Base-by-base conservation (phyloP, 2,888 invertebrate genomes). In the Eilema depressum region DNA sequence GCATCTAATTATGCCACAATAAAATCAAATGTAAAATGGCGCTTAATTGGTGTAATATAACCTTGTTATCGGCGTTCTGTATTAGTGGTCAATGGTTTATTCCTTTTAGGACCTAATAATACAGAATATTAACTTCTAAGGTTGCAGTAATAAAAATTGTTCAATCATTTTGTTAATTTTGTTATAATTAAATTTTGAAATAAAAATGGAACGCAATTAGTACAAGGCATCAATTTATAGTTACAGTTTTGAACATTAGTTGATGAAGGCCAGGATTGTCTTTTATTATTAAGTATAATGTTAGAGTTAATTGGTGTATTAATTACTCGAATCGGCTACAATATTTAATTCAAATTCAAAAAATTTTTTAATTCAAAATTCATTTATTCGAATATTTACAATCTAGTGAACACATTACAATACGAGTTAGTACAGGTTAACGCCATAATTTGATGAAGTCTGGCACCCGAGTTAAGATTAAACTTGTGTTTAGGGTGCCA, bases 21-120 rank as follows among this genome's bases (percentile, higher is more conserved):
- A 91, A 89, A 89, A 83, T 82, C 84, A 85, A 88, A 85, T 88
- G 86, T 90, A 89, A 91, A 89, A 88, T 88, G 85, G 86, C 79
- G 77, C 84, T 87, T 91, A 91, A 91, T 89, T 85, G 87, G 80
- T 82, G 83, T 87, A 86, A 88, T 88, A 88, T 88, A 84, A 82
- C 85, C 88, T 90, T 89, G 89, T 91, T 92, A 89, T 89, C 87
- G 85, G 81, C 80, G 82, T 82, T 79, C 71, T 84, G 85, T 87
- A 87, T 88, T 84, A 83, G 69, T 78, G 76, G 81, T 83, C 83
- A 83, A 81, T 75, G 83, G 80, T 81, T 61, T 71, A 72, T 77
- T 90, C 82, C 81, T 74, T 79, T 85, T 85, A 77, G 83, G 67
- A 73, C 83, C 78, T 60, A 17, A 17, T 41, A n/a, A 14, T 41